Conservation (phyloP, 2,113 vertebrate genomes). For the Eptesicus fuscus region DNA sequence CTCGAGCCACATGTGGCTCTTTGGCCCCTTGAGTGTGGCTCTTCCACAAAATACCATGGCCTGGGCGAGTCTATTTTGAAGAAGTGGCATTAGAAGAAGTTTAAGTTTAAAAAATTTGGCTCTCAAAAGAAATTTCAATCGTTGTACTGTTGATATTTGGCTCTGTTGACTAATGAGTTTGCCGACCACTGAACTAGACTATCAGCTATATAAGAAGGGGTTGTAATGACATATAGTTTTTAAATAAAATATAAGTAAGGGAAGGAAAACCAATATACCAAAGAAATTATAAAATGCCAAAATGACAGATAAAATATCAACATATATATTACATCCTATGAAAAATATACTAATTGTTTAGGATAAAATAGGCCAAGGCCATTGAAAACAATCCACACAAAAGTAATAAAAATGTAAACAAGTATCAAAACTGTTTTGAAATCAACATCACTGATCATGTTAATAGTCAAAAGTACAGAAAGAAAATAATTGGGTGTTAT, state of each 20-base stretch:
- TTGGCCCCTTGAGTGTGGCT: no score
- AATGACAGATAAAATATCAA: conserved; percentile 5
- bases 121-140: no score
- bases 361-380: neutral
- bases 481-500: neutral
- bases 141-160: no score
- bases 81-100: no score
- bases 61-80: no score
- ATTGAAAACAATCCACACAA: neutral
- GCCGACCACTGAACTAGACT: neutral
- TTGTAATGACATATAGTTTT: neutral
- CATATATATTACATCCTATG: neutral
- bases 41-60: no score
- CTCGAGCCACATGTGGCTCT: no score
- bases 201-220: neutral
- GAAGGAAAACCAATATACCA: neutral
- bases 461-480: neutral
- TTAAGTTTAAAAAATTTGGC: no score
- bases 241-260: neutral
- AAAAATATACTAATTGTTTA: conserved; percentile 17
- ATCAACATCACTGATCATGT: neutral
- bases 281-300: neutral
- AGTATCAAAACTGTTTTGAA: neutral
- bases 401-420: neutral
- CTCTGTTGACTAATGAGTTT: no score